These are phyloP conservation scores for Caiman crocodilus DNA, from an alignment of 2,797 vertebrate species.

Conservation along the genomic window DNA sequence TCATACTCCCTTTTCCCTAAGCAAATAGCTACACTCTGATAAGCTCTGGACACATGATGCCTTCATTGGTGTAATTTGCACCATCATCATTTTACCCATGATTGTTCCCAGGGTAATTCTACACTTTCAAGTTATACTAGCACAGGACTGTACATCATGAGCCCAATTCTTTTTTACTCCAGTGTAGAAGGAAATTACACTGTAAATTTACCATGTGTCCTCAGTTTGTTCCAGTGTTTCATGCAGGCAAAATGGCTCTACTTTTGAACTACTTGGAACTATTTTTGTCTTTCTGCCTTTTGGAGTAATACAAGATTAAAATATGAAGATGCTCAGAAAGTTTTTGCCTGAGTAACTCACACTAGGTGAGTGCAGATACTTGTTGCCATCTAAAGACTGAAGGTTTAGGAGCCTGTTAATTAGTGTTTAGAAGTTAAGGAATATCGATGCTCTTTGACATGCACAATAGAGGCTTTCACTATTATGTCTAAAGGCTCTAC, in stretches of 20 bases:
- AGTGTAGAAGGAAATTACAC: no score
- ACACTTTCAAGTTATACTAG: no score
- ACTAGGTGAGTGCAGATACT: not conserved
- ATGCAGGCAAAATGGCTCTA: no score
- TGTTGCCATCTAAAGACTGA: not conserved
- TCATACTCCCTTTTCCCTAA: no score
- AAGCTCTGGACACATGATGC: no score
- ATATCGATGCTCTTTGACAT: not conserved
- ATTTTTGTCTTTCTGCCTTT: not conserved
- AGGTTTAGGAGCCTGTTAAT: not conserved
- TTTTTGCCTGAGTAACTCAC: not conserved
- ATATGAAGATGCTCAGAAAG: not conserved
- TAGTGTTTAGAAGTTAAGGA: not conserved
- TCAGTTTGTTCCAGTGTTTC: not conserved
- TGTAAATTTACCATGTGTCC: no score
- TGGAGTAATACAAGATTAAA: not conserved
- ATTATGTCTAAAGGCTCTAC: not conserved
- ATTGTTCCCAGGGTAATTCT: no score
- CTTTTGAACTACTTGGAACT: not conserved
- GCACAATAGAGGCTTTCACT: not conserved
- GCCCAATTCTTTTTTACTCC: no score
- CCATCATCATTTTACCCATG: no score
- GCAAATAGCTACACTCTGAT: no score
- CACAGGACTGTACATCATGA: no score
- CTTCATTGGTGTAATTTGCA: no score